A percentile compares a stretch with the other conserved stretches of the same genome.
Evolutionary conservation across 1,140 invertebrate genomes (phyloP).

Genomic region (Tetranychus urticae): DNA sequence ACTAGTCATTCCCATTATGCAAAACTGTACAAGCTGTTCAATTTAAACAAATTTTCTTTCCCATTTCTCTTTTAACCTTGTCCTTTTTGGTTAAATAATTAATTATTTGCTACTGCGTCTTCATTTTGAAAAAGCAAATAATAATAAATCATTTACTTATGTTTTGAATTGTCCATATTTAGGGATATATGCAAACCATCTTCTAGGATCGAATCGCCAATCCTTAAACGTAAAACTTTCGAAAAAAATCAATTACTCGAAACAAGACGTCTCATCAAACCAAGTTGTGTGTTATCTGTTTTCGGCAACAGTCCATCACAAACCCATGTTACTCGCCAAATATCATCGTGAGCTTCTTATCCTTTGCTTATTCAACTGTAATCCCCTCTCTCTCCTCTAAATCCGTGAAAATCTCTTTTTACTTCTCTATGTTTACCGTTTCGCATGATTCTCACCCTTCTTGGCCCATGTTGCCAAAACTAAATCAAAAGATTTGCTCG

Average conservation of each 20-base stretch:
- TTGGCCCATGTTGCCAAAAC: no score
- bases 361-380: not conserved
- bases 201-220: conserved; percentile 12
- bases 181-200: not conserved
- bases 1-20: no score
- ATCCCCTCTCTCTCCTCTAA: not conserved
- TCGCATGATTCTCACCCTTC: no score
- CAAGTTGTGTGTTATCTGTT: not conserved
- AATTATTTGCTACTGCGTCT: no score
- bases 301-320: not conserved
- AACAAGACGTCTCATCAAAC: not conserved
- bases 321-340: conserved; percentile 1
- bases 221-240: conserved; percentile 14
- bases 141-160: not conserved
- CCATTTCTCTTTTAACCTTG: no score
- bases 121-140: not conserved
- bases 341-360: conserved; percentile 1
- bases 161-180: conserved; percentile 1
- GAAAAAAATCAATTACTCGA: not conserved
- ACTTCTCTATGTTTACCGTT: not conserved
- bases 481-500: no score
- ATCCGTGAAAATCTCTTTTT: not conserved
- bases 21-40: no score
- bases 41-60: no score
- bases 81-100: no score